These are phyloP conservation scores for Hirtodrosophila alboralis DNA, from an alignment of 2,888 invertebrate species.

Conservation along the genomic window DNA sequence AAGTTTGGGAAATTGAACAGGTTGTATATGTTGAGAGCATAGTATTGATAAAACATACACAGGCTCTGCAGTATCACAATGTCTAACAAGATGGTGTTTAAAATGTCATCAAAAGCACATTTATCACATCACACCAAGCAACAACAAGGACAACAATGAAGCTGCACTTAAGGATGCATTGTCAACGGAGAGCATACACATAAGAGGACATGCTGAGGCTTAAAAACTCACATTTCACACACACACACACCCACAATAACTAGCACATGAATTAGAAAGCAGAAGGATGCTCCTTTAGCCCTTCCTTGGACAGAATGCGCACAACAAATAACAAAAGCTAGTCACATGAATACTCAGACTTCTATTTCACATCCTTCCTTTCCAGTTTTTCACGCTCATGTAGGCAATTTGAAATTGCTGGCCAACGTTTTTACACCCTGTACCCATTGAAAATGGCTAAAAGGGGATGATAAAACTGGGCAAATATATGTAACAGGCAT, in stretches of 20 bases:
- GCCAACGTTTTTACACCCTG: constrained; percentile 22
- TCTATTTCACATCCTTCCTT: not conserved
- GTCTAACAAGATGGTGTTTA: constrained; percentile 35
- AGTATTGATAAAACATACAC: constrained; percentile 22
- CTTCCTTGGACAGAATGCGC: constrained; percentile 40
- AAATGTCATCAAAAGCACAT: constrained; percentile 74
- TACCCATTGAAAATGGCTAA: too few relatives aligned
- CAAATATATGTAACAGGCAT: too few relatives aligned
- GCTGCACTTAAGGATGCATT: constrained; percentile 42
- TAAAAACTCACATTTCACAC: constrained; percentile 47
- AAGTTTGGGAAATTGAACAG: constrained; percentile 33
- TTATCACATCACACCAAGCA: constrained; percentile 39
- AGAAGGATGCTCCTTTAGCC: constrained; percentile 19
- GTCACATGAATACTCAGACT: constrained; percentile 5
- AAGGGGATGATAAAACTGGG: too few relatives aligned
- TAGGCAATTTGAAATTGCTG: constrained; percentile 3
- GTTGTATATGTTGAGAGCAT: constrained; percentile 6
- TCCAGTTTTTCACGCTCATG: too few relatives aligned
- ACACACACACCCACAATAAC: constrained; percentile 3
- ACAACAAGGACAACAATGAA: constrained; percentile 33
- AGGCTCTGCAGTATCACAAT: constrained; percentile 15
- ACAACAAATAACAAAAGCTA: constrained; percentile 42
- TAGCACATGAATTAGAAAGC: constrained; percentile 26
- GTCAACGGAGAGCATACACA: constrained; percentile 22
- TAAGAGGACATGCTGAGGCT: constrained; percentile 41